These are phyloP conservation scores for Spilarctia lutea DNA, from an alignment of 2,888 invertebrate species.

Conservation along the genomic window DNA sequence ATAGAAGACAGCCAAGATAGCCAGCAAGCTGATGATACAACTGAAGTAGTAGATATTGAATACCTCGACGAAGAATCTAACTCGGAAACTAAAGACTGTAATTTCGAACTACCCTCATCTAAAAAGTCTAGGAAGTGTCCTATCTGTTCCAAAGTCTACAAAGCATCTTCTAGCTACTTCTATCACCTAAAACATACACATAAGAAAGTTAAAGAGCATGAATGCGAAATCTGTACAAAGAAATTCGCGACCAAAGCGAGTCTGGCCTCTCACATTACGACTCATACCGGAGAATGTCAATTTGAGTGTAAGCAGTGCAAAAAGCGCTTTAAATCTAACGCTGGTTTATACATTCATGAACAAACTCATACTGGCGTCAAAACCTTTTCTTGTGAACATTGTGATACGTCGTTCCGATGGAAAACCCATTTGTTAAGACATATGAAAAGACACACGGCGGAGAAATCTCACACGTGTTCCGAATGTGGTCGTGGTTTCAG, in stretches of 20 bases:
- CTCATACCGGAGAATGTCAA: constrained; percentile 76
- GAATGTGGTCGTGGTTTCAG: constrained; percentile 81
- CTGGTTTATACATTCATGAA: constrained; percentile 82
- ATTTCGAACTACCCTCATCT: not conserved
- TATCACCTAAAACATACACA: constrained; percentile 85
- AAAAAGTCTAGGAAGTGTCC: constrained; percentile 75
- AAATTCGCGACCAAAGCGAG: constrained; percentile 77
- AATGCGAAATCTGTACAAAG: constrained; percentile 80
- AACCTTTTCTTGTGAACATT: constrained; percentile 60
- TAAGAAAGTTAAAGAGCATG: constrained; percentile 73
- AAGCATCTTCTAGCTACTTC: constrained; percentile 80
- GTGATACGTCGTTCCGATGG: constrained; percentile 79
- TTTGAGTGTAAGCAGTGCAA: constrained; percentile 79
- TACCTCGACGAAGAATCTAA: constrained; percentile 9
- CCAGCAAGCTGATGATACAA: constrained; percentile 26
- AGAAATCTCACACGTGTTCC: constrained; percentile 73
- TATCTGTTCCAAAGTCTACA: constrained; percentile 79
- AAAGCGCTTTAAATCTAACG: constrained; percentile 80
- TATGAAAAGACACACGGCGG: constrained; percentile 72
- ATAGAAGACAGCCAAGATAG: constrained; percentile 69
- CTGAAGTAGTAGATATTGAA: constrained; percentile 12
- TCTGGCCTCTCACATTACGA: constrained; percentile 77
- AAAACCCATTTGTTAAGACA: constrained; percentile 78
- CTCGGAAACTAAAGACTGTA: not conserved
- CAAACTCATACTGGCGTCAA: constrained; percentile 66